These are phyloP conservation scores for Ptychadena robeensis DNA, from an alignment of 2,797 vertebrate species.

Conservation along the genomic window DNA sequence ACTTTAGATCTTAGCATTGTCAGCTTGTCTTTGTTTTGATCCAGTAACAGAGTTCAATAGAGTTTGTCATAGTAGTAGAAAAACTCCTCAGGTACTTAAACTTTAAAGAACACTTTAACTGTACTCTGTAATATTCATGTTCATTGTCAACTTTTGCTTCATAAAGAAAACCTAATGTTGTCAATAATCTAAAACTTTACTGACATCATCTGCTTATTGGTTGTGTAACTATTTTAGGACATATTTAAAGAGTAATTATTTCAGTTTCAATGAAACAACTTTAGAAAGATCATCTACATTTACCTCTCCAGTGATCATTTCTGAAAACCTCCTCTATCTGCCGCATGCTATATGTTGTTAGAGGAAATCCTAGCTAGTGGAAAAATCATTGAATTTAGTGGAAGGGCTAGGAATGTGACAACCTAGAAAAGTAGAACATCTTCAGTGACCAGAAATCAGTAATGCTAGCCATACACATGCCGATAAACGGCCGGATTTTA, in stretches of 20 bases:
- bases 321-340: too few relatives aligned
- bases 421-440: too few relatives aligned
- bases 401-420: too few relatives aligned
- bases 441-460: too few relatives aligned
- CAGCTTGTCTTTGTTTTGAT: conserved; percentile 44
- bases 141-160: conserved; percentile 17
- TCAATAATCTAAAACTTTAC: neutral
- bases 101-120: conserved; percentile 22
- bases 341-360: too few relatives aligned
- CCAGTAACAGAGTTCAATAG: conserved; percentile 20
- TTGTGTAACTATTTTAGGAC: neutral
- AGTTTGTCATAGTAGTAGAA: conserved; percentile 33
- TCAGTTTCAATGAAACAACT: neutral
- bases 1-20: conserved; percentile 33
- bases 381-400: too few relatives aligned
- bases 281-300: too few relatives aligned
- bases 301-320: too few relatives aligned
- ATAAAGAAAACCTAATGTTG: neutral
- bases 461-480: too few relatives aligned
- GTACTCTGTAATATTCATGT: conserved; percentile 5
- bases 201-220: neutral
- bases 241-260: neutral
- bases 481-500: too few relatives aligned
- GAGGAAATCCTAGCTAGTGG: too few relatives aligned
- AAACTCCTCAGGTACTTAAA: conserved; percentile 34